Percentiles rank a stretch among this genome's conserved stretches.
phyloP scores from a whole-genome alignment of 2,797 vertebrate species.

The Erethizon dorsatum region DNA sequence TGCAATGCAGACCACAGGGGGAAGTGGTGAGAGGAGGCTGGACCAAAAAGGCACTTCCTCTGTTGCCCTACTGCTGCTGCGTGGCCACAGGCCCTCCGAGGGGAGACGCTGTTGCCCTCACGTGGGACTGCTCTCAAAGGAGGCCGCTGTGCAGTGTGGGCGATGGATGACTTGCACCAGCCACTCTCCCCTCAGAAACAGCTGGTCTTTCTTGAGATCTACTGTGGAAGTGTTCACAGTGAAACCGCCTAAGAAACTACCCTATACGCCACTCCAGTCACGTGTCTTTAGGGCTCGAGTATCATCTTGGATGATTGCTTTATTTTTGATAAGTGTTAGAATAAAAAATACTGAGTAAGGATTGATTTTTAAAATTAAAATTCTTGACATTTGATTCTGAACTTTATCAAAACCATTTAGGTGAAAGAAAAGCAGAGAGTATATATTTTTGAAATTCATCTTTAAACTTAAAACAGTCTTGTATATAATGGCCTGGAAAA shows the following conservation, averaged over 20 bases:
- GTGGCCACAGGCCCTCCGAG: background rate
- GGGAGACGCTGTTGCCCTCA: background rate
- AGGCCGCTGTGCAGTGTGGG: no score
- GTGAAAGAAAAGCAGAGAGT: constrained; percentile 24
- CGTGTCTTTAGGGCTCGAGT: background rate
- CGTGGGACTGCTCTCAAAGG: no score
- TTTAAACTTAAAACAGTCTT: constrained; percentile 30
- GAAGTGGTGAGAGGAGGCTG: background rate
- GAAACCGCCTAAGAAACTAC: background rate
- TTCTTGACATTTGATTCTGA: background rate
- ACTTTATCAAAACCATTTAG: constrained; percentile 44
- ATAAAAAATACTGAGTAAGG: constrained; percentile 43
- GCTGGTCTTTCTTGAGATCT: background rate
- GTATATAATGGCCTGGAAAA: background rate
- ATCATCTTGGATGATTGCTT: background rate
- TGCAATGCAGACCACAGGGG: background rate
- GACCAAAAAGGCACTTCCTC: background rate
- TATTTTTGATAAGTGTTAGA: constrained; percentile 4
- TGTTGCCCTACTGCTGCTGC: background rate
- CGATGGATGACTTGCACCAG: no score
- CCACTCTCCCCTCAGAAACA: background rate
- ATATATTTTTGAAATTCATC: constrained; percentile 25
- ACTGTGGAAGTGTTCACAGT: background rate
- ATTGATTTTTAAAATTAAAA: constrained; percentile 36
- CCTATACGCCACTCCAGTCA: background rate